Evolutionary conservation across 2,888 invertebrate genomes (phyloP), one percentile per base, ranked within the genome.

Genomic region (Drosophila recens): DNA sequence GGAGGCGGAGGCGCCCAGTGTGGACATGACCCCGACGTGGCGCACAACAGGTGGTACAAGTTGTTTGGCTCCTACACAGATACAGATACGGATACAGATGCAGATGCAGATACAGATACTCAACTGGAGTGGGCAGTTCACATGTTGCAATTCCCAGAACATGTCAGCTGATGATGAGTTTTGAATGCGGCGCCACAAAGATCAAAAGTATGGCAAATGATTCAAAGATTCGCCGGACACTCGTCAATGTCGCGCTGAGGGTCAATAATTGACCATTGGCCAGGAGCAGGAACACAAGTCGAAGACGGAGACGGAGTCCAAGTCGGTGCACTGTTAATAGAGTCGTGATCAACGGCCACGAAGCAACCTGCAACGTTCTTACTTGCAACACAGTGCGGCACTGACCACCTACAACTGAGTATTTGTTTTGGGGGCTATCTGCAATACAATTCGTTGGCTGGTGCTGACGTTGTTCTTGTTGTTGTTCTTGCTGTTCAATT

Each of bases 321-420:
- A 40, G 11, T 33, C 4, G 36, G 15, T 17, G 38, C 63, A 54
- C 56, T 58, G 70, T 87, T 89, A 90, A 90, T 90, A 88, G 82
- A 91, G 89, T 90, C 91, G 91, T 91, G 91, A 91, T 90, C 88
- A 75, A 72, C 76, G 61, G 70, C 80, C 91, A 91, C 90, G 90
- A 88, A 79, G 53, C 72, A 62, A 59, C 65, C 62, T 61, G 73
- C 43, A 56, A 43, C 38, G 62, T 71, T 49, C 65, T 66, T 75
- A 53, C 65, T 66, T 75, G 67, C 66, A 65, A 40, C 57, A 43
- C 30, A 15, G 17, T 36, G 49, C 15, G 11, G 46, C 49, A 59
- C 33, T 67, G 75, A 75, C 75, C 76, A 79, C 75, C 79, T 79
- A 70, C 76, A 79, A 76, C 54, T 43, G 42, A 74, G 67, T 81